phyloP scores from a whole-genome alignment of 2,888 invertebrate genomes.

The Lymantria dispar region DNA sequence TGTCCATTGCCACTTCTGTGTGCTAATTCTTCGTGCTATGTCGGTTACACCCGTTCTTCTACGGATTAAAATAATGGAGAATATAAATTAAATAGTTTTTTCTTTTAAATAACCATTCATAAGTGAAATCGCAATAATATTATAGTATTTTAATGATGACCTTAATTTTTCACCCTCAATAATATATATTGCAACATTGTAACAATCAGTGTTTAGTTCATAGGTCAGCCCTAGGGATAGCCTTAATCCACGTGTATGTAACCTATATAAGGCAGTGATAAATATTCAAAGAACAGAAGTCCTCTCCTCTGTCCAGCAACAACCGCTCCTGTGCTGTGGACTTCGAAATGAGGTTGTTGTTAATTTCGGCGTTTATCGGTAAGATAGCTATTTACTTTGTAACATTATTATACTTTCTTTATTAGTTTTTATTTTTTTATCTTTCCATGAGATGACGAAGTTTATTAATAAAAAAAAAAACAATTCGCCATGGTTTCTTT shows the following conservation, averaged over 20 bases:
- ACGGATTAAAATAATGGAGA: no score
- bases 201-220: slow-evolving; percentile 26
- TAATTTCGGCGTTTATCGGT: slow-evolving; percentile 71
- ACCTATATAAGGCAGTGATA: slow-evolving; percentile 55
- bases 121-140: neutral
- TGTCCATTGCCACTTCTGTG: no score
- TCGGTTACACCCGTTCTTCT: no score
- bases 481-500: no score
- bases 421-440: no score
- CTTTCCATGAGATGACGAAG: no score
- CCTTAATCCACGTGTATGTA: slow-evolving; percentile 45
- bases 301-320: neutral
- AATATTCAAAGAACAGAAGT: slow-evolving; percentile 28
- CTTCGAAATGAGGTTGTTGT: slow-evolving; percentile 61
- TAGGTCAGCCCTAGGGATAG: slow-evolving; percentile 20
- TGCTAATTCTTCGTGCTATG: no score
- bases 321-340: slow-evolving; percentile 13
- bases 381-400: slow-evolving; percentile 33
- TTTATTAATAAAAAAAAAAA: no score
- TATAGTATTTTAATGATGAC: neutral
- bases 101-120: neutral
- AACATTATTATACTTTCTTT: no score
- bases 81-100: no score
- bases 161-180: neutral
- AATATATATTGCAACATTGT: slow-evolving; percentile 27